Evolutionary conservation across 2,113 vertebrate genomes (phyloP), one percentile per base, ranked within the genome.

Genomic region (Semnopithecus entellus): DNA sequence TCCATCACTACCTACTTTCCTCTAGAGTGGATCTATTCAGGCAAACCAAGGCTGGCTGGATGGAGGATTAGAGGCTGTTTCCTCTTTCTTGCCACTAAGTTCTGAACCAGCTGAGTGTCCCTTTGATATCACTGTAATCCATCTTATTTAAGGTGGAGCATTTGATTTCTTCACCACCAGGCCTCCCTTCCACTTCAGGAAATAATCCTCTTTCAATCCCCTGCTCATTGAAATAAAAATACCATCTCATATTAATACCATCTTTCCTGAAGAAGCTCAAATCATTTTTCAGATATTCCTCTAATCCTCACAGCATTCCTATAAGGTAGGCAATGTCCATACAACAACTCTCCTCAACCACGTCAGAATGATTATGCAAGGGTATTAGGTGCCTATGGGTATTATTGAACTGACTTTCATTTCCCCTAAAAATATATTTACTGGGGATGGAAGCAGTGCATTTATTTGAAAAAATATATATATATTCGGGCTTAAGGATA

Each of bases 161-260:
- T 90, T 95, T 86, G 96, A 96, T 94, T 95, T 88, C 92, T 92
- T 88, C 27, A 88, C 88, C 90, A 90, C 32, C 23, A 22, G 22
- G 80, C 48, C 80, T 90, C 48, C 75, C 84, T 95, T 98, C 95
- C 84, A 92, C 90, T 97, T 96, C 48, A 64, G 73, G 84, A 94
- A 94, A 97, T 97, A 98, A 98, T 97, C 96, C 97, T 76, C 95
- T 97, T 97, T 98, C 97, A 88, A 75, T 96, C 96, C 97, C 81
- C 94, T 80, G 73, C 90, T 94, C 84, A 95, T 96, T 97, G 97
- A 95, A 96, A 96, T 97, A 94, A 96, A 98, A 98, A 97, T 97
- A 86, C 94, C 84, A 95, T 96, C 96, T 97, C 88, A 88, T 93
- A 97, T 98, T 96, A 97, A 97, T 97, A 95, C 85, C 76, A 95